Conservation (phyloP, 2,797 vertebrate species). For the Columba guinea region DNA sequence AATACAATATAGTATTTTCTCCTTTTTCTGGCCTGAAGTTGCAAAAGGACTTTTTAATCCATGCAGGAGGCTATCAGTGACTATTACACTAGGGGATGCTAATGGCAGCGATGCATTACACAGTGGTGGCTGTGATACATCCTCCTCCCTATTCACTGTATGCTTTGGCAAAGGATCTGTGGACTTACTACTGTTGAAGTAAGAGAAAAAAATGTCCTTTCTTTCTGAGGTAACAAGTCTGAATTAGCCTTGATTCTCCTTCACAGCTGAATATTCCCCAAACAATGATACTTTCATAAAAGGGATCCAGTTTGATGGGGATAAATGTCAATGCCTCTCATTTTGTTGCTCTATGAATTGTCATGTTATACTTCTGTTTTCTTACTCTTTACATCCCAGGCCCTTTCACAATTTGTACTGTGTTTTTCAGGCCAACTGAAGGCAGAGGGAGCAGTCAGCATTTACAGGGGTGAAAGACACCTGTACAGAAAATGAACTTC, state of each 20-base stretch:
- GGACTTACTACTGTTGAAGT: background rate
- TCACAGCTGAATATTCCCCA: background rate
- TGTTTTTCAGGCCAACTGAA: background rate
- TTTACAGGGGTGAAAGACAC: background rate
- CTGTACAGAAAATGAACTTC: background rate
- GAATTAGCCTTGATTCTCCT: background rate
- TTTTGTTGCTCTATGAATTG: background rate
- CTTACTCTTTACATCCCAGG: background rate
- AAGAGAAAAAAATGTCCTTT: background rate
- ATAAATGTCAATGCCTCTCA: background rate
- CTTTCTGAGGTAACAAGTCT: slow-evolving; percentile 15
- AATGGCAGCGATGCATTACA: background rate
- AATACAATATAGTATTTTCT: background rate
- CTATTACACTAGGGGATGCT: background rate
- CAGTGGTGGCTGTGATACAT: background rate
- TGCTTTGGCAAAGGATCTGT: slow-evolving; percentile 17
- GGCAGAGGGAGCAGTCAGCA: background rate
- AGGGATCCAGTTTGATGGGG: background rate
- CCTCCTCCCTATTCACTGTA: background rate
- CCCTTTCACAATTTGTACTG: background rate
- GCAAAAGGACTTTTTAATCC: background rate
- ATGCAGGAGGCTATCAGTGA: background rate
- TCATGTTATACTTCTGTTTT: background rate
- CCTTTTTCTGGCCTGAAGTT: background rate
- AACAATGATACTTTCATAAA: background rate